Percentiles rank a stretch among this genome's conserved stretches.
phyloP scores from a whole-genome alignment of 2,113 vertebrate genomes.

The Otolemur garnettii region DNA sequence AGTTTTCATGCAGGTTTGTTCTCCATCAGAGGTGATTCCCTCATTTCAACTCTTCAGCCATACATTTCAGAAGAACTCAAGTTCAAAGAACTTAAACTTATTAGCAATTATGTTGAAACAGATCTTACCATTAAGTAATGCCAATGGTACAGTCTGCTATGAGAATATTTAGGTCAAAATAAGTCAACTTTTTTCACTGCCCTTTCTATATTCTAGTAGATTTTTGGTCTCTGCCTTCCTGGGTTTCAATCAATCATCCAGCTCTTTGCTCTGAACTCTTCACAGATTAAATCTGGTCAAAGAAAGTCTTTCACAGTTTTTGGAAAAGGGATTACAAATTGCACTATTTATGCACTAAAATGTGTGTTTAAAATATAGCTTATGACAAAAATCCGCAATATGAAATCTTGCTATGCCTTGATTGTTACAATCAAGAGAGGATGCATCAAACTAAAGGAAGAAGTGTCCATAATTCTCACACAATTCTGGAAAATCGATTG shows the following conservation, averaged over 20 bases:
- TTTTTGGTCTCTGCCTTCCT: slow-evolving; percentile 23
- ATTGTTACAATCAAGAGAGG: slow-evolving; percentile 45
- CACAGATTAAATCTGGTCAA: neutral
- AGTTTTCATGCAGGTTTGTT: rapidly evolving
- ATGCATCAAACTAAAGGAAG: neutral
- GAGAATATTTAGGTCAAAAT: slow-evolving; percentile 70
- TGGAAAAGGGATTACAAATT: neutral
- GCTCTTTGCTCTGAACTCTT: slow-evolving; percentile 56
- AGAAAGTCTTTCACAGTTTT: neutral
- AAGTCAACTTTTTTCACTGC: slow-evolving; percentile 45
- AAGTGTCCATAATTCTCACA: slow-evolving; percentile 15
- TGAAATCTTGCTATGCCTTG: rapidly evolving
- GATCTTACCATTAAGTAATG: neutral
- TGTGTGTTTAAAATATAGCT: neutral
- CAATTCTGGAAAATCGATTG: slow-evolving; percentile 72
- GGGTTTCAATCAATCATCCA: neutral
- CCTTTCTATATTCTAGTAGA: slow-evolving; percentile 51
- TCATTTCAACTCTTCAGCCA: neutral
- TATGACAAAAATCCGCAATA: neutral
- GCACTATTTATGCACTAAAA: slow-evolving; percentile 29
- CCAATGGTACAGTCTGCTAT: neutral
- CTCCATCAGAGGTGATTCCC: rapidly evolving
- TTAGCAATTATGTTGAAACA: neutral
- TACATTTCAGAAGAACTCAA: neutral
- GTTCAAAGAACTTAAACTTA: neutral